Evolutionary conservation across 92 coral and sea anemone species (phyloP), one percentile per base, ranked within the genome.

Genomic region (Epizoanthus ramosus): DNA sequence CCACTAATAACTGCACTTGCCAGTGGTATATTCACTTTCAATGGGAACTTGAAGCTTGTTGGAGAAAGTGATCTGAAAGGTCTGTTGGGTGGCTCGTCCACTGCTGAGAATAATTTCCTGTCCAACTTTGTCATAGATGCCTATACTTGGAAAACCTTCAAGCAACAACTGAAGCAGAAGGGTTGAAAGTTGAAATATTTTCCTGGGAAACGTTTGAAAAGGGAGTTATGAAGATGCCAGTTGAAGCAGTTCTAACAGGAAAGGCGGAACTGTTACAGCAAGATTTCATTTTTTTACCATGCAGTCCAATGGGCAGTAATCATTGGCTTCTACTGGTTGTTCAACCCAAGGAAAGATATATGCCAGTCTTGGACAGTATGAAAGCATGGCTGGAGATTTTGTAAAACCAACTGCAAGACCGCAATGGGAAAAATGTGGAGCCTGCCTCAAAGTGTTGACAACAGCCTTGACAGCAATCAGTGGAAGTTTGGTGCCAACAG

Each of bases 51-150:
- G 17, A 24, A 24, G 8, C 58, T 72, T 72, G 24, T 72, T 53
- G 33, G 8, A 16, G 58, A 41, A 16, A 43, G 59, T 71, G 77
- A 72, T 43, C 19, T 43, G 59, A 72, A 18, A 72, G 23, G 16
- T 18, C 7, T 72, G 7, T 24, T 3, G 9, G 59, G 58, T 53
- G 59, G 77, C 8, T 72, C 16, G 14, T 39, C 41, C 24, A 22
- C 24, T 60, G 28, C 37, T 15, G 35, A 33, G 83, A 15, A 77
- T 9, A 77, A 60, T 77, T 77, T 60, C 43, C 57, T 77, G 33
- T 77, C 83, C 71, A 77, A 77, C 82, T 77, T 77, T 16, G 16
- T 18, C 21, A 77, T 31, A 25, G 82, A 77, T 77, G 57, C 82
- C 21, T 77, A n/a, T n/a, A 77, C 71, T 35, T 77, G 83, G 59